Evolutionary conservation across 2,113 vertebrate genomes (phyloP).

Genomic region (Polypterus senegalus): DNA sequence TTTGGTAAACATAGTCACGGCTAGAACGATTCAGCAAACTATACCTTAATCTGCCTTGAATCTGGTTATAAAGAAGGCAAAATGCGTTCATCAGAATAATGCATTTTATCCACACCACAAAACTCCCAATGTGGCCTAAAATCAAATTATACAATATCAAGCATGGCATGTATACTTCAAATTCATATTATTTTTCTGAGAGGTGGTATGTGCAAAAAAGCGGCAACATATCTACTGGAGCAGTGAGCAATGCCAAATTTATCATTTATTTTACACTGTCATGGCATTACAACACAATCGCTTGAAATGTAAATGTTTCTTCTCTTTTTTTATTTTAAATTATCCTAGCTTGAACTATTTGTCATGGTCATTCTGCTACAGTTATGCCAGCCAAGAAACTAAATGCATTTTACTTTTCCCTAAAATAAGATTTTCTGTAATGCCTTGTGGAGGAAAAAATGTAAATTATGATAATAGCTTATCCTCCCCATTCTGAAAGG

Average conservation of each 20-base stretch:
- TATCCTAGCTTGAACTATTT: background rate
- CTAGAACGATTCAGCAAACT: too few species aligned
- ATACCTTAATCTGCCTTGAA: too few species aligned
- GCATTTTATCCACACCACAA: constrained; percentile 7
- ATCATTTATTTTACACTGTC: constrained; percentile 15
- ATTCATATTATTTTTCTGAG: background rate
- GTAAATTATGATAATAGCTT: too few species aligned
- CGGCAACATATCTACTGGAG: constrained; percentile 12
- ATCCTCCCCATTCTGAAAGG: too few species aligned
- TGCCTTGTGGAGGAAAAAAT: too few species aligned
- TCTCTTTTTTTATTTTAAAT: background rate
- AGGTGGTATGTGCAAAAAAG: constrained; percentile 12
- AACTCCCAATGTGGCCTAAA: background rate
- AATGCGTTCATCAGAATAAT: background rate
- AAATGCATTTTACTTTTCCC: too few species aligned
- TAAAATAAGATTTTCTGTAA: too few species aligned
- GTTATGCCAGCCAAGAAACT: too few species aligned
- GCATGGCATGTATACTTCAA: background rate
- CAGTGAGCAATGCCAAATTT: constrained; percentile 7
- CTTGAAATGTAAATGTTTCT: constrained; percentile 4
- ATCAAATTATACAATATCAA: constrained; percentile 8
- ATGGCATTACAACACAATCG: constrained; percentile 6
- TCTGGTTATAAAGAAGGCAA: too few species aligned
- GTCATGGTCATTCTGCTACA: background rate
- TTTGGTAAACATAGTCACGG: too few species aligned